Conservation (phyloP, 2,888 invertebrate genomes). For the Hypsopygia costalis region DNA sequence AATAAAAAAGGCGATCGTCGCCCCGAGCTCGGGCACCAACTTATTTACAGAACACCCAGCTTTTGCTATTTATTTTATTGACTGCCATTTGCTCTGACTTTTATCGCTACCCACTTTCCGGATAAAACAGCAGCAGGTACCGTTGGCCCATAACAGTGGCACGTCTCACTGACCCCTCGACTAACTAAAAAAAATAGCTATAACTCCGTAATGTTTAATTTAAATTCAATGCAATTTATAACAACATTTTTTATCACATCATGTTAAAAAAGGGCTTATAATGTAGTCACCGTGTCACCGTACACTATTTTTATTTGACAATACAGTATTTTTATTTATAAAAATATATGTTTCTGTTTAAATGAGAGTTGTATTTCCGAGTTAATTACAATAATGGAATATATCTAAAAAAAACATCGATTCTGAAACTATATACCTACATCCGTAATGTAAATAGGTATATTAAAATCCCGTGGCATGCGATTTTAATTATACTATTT, state of each 20-base stretch:
- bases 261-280: not conserved
- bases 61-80: constrained; percentile 80
- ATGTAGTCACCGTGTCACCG: not conserved
- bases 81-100: constrained; percentile 78
- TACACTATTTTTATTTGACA: no score
- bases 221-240: constrained; percentile 8
- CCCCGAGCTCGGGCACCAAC: constrained; percentile 68
- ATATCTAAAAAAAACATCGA: no score
- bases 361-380: no score
- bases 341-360: no score
- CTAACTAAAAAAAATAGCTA: not conserved
- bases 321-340: no score
- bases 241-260: not conserved
- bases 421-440: no score
- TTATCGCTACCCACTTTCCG: constrained; percentile 75
- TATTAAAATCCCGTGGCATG: no score
- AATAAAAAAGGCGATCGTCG: constrained; percentile 80
- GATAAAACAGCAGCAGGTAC: constrained; percentile 73
- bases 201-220: constrained; percentile 6
- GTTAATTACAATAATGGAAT: no score
- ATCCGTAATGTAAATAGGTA: no score
- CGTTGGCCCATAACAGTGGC: constrained; percentile 28
- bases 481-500: no score
- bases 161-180: constrained; percentile 9
- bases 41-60: constrained; percentile 80